Evolutionary conservation across 2,113 vertebrate genomes (phyloP).

Genomic region (Oncorhynchus tshawytscha): DNA sequence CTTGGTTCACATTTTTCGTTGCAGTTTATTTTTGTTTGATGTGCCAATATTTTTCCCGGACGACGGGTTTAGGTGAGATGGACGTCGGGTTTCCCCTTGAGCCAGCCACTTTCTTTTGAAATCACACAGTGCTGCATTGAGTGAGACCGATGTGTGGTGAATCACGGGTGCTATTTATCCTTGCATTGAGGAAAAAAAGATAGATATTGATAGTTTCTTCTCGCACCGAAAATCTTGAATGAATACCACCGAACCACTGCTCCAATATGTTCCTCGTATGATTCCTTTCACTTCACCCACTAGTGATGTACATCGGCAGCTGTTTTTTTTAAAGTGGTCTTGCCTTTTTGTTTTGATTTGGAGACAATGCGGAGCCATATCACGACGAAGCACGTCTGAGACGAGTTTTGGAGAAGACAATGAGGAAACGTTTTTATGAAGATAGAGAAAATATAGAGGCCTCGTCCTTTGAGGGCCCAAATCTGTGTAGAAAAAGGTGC

Average conservation of each 20-base stretch:
- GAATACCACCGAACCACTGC: constrained; percentile 34
- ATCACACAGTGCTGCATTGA: constrained; percentile 49
- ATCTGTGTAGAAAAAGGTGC: constrained; percentile 63
- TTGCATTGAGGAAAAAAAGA: constrained; percentile 49
- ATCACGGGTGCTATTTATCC: constrained; percentile 62
- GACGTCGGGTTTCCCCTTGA: constrained; percentile 64
- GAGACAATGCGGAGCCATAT: constrained; percentile 29
- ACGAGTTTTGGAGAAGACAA: constrained; percentile 64
- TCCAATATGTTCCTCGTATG: constrained; percentile 37
- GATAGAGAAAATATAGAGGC: constrained; percentile 74
- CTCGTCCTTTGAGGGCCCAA: constrained; percentile 72
- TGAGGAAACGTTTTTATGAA: constrained; percentile 80
- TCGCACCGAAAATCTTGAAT: constrained; percentile 22
- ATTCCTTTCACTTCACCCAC: constrained; percentile 45
- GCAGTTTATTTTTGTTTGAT: background rate
- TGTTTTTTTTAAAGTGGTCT: constrained; percentile 41
- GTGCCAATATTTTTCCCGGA: background rate
- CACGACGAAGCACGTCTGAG: constrained; percentile 60
- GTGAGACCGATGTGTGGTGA: constrained; percentile 40
- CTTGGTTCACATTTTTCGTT: constrained; percentile 37
- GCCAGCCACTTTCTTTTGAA: constrained; percentile 52
- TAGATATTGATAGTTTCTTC: constrained; percentile 41
- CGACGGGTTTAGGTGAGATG: constrained; percentile 31
- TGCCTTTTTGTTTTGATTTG: constrained; percentile 69
- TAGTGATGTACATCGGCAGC: constrained; percentile 16